A percentile compares a stretch with the other conserved stretches of the same genome.
These are phyloP conservation scores for Microvelia longipes DNA, from an alignment of 1,140 invertebrate species.

Conservation along the genomic window DNA sequence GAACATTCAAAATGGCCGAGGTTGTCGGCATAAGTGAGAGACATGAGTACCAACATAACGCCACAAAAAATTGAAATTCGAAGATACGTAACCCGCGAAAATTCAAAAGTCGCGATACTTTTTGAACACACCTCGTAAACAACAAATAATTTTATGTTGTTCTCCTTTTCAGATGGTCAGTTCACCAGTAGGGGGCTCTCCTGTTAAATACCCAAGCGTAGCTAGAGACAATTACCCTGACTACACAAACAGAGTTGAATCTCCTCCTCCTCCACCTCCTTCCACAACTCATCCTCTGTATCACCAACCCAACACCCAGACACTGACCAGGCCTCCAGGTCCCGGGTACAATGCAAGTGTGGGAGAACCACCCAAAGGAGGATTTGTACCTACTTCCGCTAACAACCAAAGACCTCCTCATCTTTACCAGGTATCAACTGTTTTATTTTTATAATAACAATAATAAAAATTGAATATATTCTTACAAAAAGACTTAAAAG, in stretches of 20 bases:
- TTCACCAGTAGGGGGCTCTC: conserved; percentile 9
- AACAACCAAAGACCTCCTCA: conserved; percentile 31
- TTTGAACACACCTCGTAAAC: no score
- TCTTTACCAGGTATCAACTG: conserved; percentile 41
- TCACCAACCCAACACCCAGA: conserved; percentile 22
- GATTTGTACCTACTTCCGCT: conserved; percentile 42
- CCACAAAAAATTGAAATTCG: no score
- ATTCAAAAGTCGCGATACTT: no score
- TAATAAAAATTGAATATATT: no score
- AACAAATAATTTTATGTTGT: no score
- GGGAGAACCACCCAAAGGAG: conserved; percentile 56
- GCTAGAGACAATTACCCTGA: conserved; percentile 17
- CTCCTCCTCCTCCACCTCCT: conserved; percentile 49
- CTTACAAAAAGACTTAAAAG: no score
- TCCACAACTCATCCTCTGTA: conserved; percentile 55
- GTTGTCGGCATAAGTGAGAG: no score
- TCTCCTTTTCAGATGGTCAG: conserved; percentile 2
- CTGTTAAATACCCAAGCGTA: conserved; percentile 8
- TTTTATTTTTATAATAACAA: no score
- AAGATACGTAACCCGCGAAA: no score
- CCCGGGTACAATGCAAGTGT: conserved; percentile 46
- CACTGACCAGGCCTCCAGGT: conserved; percentile 9
- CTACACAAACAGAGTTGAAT: conserved; percentile 26
- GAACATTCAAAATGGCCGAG: no score
- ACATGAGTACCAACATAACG: no score